Conservation (phyloP, 2,797 vertebrate genomes). For the Nyctibius grandis region DNA sequence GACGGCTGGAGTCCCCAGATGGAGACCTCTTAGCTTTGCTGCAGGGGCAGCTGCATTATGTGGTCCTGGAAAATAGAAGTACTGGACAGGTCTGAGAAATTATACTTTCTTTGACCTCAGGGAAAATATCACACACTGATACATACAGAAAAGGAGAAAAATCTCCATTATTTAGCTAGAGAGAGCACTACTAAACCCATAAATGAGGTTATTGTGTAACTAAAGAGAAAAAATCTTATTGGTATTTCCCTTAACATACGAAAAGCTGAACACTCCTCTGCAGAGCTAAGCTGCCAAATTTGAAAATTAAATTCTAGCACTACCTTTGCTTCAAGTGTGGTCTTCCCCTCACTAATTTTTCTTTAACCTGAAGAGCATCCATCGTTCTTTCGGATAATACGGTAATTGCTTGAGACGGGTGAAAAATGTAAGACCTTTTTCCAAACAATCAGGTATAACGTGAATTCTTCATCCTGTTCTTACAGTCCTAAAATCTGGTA, state of each 20-base stretch:
- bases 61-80: not conserved
- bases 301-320: not conserved
- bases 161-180: not conserved
- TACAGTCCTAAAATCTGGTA: not conserved
- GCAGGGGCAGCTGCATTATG: not conserved
- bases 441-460: not conserved
- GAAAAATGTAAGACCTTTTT: not conserved
- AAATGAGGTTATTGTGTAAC: not conserved
- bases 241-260: not conserved
- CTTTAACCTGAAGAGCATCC: not conserved
- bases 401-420: not conserved
- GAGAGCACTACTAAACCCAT: not conserved
- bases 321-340: not conserved
- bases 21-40: not conserved
- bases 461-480: not conserved
- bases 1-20: not conserved
- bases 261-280: not conserved
- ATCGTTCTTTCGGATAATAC: not conserved
- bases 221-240: not conserved
- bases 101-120: not conserved
- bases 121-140: not conserved
- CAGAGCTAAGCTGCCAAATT: not conserved
- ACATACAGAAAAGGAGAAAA: not conserved
- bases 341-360: not conserved
- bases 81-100: not conserved